Evolutionary conservation across 2,113 vertebrate genomes (phyloP).

Genomic region (Acrocephalus arundinaceus): DNA sequence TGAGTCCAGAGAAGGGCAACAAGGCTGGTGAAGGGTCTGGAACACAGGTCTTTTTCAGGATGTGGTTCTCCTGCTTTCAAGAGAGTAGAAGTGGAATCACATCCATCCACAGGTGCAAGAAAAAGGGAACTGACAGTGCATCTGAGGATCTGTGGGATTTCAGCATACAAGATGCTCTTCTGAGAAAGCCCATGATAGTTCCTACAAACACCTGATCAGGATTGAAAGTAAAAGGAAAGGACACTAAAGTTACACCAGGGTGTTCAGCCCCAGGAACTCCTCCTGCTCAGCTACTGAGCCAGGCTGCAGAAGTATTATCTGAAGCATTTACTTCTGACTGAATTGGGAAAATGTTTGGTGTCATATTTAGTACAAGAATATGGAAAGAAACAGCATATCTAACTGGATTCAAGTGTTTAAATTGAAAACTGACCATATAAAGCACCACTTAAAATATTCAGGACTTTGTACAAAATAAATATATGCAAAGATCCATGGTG

Average conservation of each 20-base stretch:
- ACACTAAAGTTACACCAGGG: rapidly evolving
- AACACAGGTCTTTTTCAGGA: background rate
- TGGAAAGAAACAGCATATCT: background rate
- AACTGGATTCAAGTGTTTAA: background rate
- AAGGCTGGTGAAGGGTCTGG: background rate
- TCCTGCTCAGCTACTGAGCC: background rate
- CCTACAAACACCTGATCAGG: background rate
- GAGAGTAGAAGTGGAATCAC: background rate
- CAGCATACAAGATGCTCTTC: background rate
- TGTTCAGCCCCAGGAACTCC: background rate
- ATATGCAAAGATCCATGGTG: background rate
- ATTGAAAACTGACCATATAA: background rate
- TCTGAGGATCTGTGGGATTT: background rate
- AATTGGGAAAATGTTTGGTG: background rate
- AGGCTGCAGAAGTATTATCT: background rate
- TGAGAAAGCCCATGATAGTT: background rate
- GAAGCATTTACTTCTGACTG: background rate
- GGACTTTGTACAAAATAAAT: background rate
- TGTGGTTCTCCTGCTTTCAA: rapidly evolving
- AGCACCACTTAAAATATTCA: background rate
- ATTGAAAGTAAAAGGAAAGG: background rate
- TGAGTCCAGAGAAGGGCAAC: rapidly evolving
- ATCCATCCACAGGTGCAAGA: background rate
- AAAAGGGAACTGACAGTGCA: background rate
- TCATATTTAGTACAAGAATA: background rate